Evolutionary conservation across 2,888 invertebrate species (phyloP), one percentile per base, ranked within the genome.

Genomic region (Vanessa cardui): DNA sequence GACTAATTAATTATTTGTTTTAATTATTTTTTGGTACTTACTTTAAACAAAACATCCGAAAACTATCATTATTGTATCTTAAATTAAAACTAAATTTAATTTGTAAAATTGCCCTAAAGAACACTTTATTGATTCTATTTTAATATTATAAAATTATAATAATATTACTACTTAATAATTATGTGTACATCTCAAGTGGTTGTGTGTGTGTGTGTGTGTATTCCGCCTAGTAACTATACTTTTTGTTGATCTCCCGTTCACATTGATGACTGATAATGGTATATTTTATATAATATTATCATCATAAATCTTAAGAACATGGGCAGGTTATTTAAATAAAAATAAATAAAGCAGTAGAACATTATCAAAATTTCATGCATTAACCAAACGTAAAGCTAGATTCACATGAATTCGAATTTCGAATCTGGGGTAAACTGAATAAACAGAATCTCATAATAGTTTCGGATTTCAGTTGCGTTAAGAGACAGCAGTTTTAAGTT

Each of bases 1-100:
- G 94, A 88, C n/a, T 15, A n/a, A n/a, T 7, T 26, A 26, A 39
- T 39, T 26, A 52, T 52, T 7, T 52, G 6, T 31, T 52, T 47
- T n/a, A 47, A 15, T 47, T 18, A n/a, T 5, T 18, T n/a, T 47
- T 47, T 3, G 12, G 12, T 39, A 39, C 1, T 26, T 9, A 12
- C 12, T 4, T 12, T 39, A 12, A 39, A 39, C 12, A 12, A 39
- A 3, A 39, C 7, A 18, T 7, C 8, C n/a, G 6, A 47, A 47
- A 47, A 47, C 18, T 47, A 18, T 47, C 4, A 7, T n/a, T n/a
- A n/a, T 47, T n/a, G 47, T n/a, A n/a, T 39, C 1, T 12, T 12
- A 4, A 9, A 39, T 39, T 39, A 39, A 39, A 39, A 39, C 2
- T 4, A 39, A 12, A 12, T 12, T 39, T 9, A 39, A 39, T 9